Evolutionary conservation across 2,113 vertebrate genomes (phyloP), one percentile per base, ranked within the genome.

Genomic region (Megaceryle torquata): DNA sequence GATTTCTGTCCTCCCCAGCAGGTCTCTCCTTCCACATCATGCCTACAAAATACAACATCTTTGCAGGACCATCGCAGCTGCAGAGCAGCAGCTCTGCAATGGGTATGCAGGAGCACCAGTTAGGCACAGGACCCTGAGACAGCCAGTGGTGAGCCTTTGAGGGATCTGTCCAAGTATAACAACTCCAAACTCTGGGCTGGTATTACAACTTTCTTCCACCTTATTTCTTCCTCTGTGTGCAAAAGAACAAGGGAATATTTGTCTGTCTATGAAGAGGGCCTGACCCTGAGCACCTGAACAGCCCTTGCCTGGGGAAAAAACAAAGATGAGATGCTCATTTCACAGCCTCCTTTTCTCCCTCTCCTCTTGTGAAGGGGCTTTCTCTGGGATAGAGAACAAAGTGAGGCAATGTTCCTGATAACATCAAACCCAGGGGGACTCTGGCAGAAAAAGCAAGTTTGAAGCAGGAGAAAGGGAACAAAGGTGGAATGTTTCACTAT

Each of bases 391-490:
- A 76, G 16, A 67, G 88, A 70, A 37, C n/a, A 74, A 82, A 91
- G 48, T 1, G 0, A 88, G 54, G 54, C 61, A 57, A 51, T 0
- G 0, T 15, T 24, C 28, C 48, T 7, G 59, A 28, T 3, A 51
- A 14, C 48, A 56, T 60, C 57, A 76, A n/a, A 64, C 35, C 41
- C 71, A 35, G 31, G 54, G 80, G 76, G 83, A 54, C 24, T 75
- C 57, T 75, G 29, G 77, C 54, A 72, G 87, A 20, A 46, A 59
- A 53, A 59, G 13, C 2, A 9, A 65, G 50, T 20, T 31, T 29
- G 29, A 26, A 63, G 61, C 13, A 41, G 33, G 19, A 59, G 41
- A 18, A 8, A 50, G 19, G 67, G 71, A 88, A 69, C 43, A 53
- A 72, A 80, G 72, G 29, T 29, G 26, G 9, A 29, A 9, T 1